phyloP scores from a whole-genome alignment of 2,888 invertebrate species.

The Sipha maydis region DNA sequence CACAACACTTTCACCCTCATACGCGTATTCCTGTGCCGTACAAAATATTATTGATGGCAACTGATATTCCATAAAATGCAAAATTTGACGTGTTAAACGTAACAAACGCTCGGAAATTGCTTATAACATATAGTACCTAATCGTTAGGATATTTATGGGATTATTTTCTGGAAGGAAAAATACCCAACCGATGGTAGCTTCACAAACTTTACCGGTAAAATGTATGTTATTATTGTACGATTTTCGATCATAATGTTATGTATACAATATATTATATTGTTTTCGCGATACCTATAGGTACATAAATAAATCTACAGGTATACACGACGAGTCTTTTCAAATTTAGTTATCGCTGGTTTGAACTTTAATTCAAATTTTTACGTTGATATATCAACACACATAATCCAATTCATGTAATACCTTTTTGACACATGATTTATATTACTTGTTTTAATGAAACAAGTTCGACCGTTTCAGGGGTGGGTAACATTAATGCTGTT shows the following conservation, averaged over 20 bases:
- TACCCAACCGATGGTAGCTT: neutral
- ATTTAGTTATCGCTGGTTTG: neutral
- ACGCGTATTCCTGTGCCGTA: no score
- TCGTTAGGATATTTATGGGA: neutral
- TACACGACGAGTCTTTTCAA: neutral
- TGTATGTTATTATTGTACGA: neutral
- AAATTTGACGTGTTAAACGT: no score
- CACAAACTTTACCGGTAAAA: neutral
- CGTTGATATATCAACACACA: neutral
- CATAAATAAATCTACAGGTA: neutral
- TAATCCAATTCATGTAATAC: neutral
- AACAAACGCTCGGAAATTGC: no score
- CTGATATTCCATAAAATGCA: no score
- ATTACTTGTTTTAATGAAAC: neutral
- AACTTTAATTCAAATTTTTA: constrained; percentile 5
- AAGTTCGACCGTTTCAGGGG: neutral
- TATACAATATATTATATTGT: neutral
- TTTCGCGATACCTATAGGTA: neutral
- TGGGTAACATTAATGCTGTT: neutral
- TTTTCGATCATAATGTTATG: no score
- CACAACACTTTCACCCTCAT: no score
- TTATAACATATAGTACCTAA: neutral
- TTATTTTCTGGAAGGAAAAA: neutral
- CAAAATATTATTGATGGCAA: no score
- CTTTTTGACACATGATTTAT: constrained; percentile 11